These are phyloP conservation scores for Varanus komodoensis DNA, from an alignment of 2,113 vertebrate genomes.

Conservation along the genomic window DNA sequence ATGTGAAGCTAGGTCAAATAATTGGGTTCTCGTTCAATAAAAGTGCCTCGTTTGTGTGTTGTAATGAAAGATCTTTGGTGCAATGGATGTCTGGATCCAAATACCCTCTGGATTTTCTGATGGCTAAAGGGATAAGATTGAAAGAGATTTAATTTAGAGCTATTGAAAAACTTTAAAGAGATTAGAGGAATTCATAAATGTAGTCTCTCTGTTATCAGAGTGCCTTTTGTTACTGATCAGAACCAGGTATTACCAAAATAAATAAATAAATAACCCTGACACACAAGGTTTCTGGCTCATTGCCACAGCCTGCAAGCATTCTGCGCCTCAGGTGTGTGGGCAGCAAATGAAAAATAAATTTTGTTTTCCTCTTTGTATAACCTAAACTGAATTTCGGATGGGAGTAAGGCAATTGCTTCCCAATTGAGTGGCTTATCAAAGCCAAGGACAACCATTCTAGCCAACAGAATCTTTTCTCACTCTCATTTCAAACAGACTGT, in stretches of 20 bases:
- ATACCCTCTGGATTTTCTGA: constrained; percentile 81
- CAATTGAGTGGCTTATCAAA: constrained; percentile 18
- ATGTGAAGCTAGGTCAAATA: constrained; percentile 92
- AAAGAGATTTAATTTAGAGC: constrained; percentile 82
- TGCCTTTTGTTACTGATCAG: constrained; percentile 67
- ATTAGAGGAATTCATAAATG: constrained; percentile 75
- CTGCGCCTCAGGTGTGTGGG: constrained; percentile 2
- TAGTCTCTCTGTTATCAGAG: constrained; percentile 56
- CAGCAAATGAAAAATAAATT: constrained; percentile 14
- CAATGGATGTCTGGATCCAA: constrained; percentile 80
- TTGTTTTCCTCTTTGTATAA: constrained; percentile 1
- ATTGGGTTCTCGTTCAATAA: constrained; percentile 97
- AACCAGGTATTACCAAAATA: constrained; percentile 16
- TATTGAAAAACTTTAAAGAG: constrained; percentile 80
- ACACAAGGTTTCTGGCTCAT: constrained; percentile 20
- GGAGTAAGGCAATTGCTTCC: background rate
- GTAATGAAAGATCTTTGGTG: constrained; percentile 81
- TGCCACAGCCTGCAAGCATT: constrained; percentile 35
- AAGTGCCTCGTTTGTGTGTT: constrained; percentile 81
- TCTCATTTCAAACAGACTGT: background rate
- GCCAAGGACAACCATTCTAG: background rate
- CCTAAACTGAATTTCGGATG: constrained; percentile 14
- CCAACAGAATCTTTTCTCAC: background rate
- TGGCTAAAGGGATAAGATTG: constrained; percentile 77
- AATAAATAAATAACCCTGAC: background rate